A percentile compares a stretch with the other conserved stretches of the same genome.
Conservation (phyloP, 2,888 invertebrate species). For the Dynastes grantii region DNA sequence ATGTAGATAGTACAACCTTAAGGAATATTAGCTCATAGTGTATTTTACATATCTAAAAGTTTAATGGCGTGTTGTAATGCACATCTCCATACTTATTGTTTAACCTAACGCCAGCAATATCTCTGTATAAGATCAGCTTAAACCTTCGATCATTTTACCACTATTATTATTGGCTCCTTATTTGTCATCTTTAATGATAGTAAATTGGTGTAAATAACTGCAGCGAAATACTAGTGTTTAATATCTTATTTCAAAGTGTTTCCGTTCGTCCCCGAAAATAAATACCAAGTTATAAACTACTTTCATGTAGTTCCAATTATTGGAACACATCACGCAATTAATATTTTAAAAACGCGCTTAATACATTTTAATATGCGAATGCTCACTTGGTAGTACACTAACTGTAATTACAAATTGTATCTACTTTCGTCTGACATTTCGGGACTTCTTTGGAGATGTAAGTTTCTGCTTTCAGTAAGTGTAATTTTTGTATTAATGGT, state of each 20-base stretch:
- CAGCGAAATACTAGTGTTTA: background rate
- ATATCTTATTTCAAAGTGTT: background rate
- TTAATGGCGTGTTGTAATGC: background rate
- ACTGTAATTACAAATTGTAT: no score
- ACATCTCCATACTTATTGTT: background rate
- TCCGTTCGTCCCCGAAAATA: slow-evolving; percentile 20
- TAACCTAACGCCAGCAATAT: background rate
- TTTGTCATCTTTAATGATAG: slow-evolving; percentile 8
- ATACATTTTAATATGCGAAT: background rate
- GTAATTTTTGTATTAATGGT: no score
- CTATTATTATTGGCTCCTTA: background rate
- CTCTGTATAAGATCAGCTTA: background rate
- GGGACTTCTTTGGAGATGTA: no score
- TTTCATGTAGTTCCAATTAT: background rate
- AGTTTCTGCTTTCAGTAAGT: no score
- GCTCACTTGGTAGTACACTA: background rate
- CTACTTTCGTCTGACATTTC: slow-evolving; percentile 15
- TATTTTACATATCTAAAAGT: background rate
- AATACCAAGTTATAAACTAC: slow-evolving; percentile 14
- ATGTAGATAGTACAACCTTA: no score
- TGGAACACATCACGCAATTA: background rate
- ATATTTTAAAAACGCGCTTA: slow-evolving; percentile 5
- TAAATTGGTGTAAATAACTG: slow-evolving; percentile 25
- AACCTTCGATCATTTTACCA: background rate
- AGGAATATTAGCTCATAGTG: background rate